phyloP scores from a whole-genome alignment of 2,888 invertebrate genomes.

The Nomada flava region DNA sequence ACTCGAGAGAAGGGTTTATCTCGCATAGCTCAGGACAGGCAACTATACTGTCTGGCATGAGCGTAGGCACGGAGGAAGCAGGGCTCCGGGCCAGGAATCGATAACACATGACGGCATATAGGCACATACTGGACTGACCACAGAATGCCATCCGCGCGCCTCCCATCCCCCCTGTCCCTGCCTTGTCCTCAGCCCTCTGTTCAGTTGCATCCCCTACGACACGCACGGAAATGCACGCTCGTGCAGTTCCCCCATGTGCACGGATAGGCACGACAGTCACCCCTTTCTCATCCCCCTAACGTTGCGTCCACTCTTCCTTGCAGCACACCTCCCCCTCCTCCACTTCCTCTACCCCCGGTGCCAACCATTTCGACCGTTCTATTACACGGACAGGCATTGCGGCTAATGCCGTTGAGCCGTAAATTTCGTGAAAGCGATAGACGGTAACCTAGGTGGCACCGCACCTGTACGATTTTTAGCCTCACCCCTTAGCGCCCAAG shows the following conservation, averaged over 20 bases:
- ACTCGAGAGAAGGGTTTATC: slow-evolving; percentile 52
- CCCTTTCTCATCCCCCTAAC: slow-evolving; percentile 9
- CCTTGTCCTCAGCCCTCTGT: slow-evolving; percentile 30
- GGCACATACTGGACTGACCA: slow-evolving; percentile 82
- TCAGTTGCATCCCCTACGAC: slow-evolving; percentile 59
- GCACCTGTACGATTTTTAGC: slow-evolving; percentile 68
- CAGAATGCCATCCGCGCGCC: slow-evolving; percentile 82
- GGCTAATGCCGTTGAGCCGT: slow-evolving; percentile 80
- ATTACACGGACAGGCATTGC: slow-evolving; percentile 78
- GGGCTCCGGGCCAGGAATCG: slow-evolving; percentile 75
- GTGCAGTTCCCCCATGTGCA: slow-evolving; percentile 32
- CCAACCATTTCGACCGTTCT: slow-evolving; percentile 67
- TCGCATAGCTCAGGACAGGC: slow-evolving; percentile 67
- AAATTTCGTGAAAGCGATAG: slow-evolving; percentile 80
- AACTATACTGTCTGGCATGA: slow-evolving; percentile 65
- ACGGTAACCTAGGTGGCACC: slow-evolving; percentile 64
- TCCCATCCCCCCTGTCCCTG: slow-evolving; percentile 67
- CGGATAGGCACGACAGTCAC: slow-evolving; percentile 45
- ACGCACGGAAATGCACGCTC: slow-evolving; percentile 65
- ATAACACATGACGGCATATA: slow-evolving; percentile 81
- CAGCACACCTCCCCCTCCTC: slow-evolving; percentile 30
- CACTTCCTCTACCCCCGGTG: not conserved
- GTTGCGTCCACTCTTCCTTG: slow-evolving; percentile 39
- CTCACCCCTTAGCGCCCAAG: not conserved
- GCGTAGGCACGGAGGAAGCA: slow-evolving; percentile 62